A percentile compares a stretch with the other conserved stretches of the same genome.
phyloP scores from a whole-genome alignment of 1,140 invertebrate genomes.

The Manduca sexta region DNA sequence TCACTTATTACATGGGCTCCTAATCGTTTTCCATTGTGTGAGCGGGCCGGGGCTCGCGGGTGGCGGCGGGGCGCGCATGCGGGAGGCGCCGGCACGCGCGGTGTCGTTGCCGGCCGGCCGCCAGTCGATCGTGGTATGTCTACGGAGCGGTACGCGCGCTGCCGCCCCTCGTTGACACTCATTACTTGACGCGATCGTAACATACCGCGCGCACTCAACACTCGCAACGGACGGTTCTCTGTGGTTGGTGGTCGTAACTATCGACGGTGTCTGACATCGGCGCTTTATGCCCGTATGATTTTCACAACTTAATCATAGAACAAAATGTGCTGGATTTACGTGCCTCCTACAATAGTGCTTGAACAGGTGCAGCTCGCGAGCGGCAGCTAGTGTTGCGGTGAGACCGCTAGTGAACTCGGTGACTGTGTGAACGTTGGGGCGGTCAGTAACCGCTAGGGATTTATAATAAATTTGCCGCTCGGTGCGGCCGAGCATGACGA shows the following conservation, averaged over 20 bases:
- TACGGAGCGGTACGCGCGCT: constrained; percentile 50
- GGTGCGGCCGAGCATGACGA: constrained; percentile 73
- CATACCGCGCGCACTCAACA: constrained; percentile 49
- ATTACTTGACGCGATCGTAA: constrained; percentile 45
- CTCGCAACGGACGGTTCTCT: constrained; percentile 30
- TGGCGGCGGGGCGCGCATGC: constrained; percentile 73
- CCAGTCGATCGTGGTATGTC: constrained; percentile 67
- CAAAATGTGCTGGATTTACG: constrained; percentile 68
- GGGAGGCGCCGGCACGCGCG: constrained; percentile 68
- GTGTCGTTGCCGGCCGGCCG: constrained; percentile 57
- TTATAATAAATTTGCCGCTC: constrained; percentile 55
- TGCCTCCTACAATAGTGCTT: constrained; percentile 56
- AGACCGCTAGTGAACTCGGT: constrained; percentile 69
- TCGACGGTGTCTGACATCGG: constrained; percentile 26
- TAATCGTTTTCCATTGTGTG: constrained; percentile 78
- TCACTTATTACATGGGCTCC: constrained; percentile 79
- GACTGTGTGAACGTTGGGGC: constrained; percentile 69
- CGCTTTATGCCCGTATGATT: constrained; percentile 25
- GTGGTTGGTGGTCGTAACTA: constrained; percentile 25
- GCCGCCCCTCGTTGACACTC: constrained; percentile 26
- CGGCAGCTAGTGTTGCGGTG: constrained; percentile 69
- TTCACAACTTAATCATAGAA: constrained; percentile 26
- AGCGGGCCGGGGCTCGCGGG: constrained; percentile 66
- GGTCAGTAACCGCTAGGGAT: constrained; percentile 63
- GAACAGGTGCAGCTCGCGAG: constrained; percentile 65